Evolutionary conservation across 2,888 invertebrate species (phyloP).

Genomic region (Amaurobius ferox): DNA sequence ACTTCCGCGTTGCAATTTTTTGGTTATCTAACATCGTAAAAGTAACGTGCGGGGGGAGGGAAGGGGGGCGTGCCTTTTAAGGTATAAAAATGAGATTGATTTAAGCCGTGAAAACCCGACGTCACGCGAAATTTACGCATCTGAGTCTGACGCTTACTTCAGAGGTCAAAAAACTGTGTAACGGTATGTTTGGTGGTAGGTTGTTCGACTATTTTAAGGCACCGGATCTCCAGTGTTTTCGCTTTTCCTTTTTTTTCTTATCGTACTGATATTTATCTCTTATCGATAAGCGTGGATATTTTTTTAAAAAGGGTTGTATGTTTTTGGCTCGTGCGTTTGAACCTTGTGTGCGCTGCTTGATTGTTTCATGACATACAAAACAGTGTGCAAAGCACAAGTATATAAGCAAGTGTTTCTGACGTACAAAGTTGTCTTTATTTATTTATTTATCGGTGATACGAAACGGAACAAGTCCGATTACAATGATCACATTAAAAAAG

Average conservation of each 20-base stretch:
- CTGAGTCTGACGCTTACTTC: background rate
- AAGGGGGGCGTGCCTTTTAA: slow-evolving; percentile 2
- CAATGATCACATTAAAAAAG: too few species aligned
- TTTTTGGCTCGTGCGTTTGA: background rate
- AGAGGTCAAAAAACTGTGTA: slow-evolving; percentile 1
- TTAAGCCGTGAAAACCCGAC: background rate
- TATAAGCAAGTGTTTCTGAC: too few species aligned
- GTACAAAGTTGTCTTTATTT: too few species aligned
- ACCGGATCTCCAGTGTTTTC: background rate
- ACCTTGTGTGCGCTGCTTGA: too few species aligned
- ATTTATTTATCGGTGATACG: too few species aligned
- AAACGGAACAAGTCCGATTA: too few species aligned
- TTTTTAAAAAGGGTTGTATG: background rate
- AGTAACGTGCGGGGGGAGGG: background rate
- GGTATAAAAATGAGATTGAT: background rate
- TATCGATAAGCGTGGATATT: background rate
- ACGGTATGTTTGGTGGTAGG: background rate
- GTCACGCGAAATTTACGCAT: slow-evolving; percentile 1
- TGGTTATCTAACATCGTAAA: background rate
- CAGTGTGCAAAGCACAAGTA: too few species aligned
- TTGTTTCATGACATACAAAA: too few species aligned
- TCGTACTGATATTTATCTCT: background rate
- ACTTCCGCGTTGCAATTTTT: background rate
- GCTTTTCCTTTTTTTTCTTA: background rate
- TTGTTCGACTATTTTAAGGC: background rate